phyloP scores from a whole-genome alignment of 2,797 vertebrate genomes.

The Spatula clypeata region DNA sequence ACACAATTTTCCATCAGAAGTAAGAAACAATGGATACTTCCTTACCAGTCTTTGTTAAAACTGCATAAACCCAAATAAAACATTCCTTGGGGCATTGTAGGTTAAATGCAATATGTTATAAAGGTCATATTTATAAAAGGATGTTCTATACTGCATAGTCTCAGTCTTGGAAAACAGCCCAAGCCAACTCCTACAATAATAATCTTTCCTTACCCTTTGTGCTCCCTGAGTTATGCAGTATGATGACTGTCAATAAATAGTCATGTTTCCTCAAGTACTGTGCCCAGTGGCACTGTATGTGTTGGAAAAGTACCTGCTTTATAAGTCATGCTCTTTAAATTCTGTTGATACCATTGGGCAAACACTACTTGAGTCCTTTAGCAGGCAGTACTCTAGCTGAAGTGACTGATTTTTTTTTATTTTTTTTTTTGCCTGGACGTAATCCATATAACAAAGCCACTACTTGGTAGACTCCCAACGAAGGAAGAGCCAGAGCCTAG shows the following conservation, averaged over 20 bases:
- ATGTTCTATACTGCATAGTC: neutral
- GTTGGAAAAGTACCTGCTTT: neutral
- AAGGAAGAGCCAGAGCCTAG: neutral
- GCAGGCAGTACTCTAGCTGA: neutral
- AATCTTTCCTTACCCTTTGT: neutral
- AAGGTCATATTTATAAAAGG: slow-evolving; percentile 25
- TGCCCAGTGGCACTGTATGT: neutral
- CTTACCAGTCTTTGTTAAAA: neutral
- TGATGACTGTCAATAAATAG: neutral
- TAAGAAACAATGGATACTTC: neutral
- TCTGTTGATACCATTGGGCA: neutral
- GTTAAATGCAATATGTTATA: neutral
- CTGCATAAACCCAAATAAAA: neutral
- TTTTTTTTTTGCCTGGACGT: neutral
- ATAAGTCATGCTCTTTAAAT: neutral
- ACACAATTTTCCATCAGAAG: neutral
- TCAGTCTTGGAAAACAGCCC: slow-evolving; percentile 17
- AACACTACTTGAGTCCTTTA: neutral
- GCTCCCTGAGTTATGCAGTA: neutral
- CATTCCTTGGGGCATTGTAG: neutral
- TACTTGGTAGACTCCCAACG: neutral
- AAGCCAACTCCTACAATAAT: neutral
- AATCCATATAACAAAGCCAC: neutral
- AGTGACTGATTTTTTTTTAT: neutral
- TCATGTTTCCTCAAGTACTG: neutral